Percentiles rank a stretch among this genome's conserved stretches.
phyloP scores from a whole-genome alignment of 1,140 invertebrate species.

The Nymphalis io region DNA sequence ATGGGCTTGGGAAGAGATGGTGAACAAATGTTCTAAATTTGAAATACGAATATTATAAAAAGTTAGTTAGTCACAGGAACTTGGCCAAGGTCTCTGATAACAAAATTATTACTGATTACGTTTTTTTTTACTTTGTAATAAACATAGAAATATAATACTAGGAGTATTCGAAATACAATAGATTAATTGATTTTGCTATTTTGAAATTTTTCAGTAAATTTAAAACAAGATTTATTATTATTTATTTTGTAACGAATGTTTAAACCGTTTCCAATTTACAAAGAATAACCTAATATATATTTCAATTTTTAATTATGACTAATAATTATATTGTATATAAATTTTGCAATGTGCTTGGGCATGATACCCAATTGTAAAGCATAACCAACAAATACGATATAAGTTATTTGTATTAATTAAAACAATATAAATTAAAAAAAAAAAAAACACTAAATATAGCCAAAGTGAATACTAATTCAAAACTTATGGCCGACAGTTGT shows the following conservation, averaged over 20 bases:
- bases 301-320: neutral
- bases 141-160: neutral
- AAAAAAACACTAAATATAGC: neutral
- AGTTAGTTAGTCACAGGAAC: neutral
- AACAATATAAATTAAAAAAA: neutral
- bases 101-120: neutral
- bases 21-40: too few relatives aligned
- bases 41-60: neutral
- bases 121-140: neutral
- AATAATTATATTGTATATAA: conserved; percentile 7
- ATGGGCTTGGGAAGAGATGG: too few relatives aligned
- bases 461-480: conserved; percentile 23
- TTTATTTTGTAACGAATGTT: conserved; percentile 33
- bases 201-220: too few relatives aligned
- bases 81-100: conserved; percentile 5
- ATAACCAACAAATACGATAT: neutral
- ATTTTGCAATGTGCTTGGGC: neutral
- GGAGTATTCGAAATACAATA: too few relatives aligned
- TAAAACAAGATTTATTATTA: neutral
- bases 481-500: conserved; percentile 81
- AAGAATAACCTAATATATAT: neutral
- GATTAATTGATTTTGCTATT: too few relatives aligned
- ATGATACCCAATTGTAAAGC: neutral
- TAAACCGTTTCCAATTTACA: conserved; percentile 9
- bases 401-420: neutral